Evolutionary conservation across 2,113 vertebrate species (phyloP), one percentile per base, ranked within the genome.

Genomic region (Paralichthys olivaceus): DNA sequence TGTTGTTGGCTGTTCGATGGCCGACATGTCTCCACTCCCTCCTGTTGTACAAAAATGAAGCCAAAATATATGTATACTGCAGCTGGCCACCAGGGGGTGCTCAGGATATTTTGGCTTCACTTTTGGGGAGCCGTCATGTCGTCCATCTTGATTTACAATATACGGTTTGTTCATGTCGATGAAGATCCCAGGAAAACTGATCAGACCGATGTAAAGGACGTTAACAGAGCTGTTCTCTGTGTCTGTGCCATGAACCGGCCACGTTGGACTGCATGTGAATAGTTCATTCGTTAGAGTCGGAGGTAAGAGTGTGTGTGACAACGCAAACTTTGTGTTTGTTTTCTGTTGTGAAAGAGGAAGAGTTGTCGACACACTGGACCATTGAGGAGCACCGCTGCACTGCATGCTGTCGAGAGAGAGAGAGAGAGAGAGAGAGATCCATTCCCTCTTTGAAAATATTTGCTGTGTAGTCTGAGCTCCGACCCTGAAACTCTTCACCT

Each of bases 381-480:
- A 45, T 53, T 7, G 23, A 60, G 53, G 67, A 65, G 68, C 62
- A 81, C 47, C 47, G 32, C 72, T 58, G 29, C 81, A 69, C 74
- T 79, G 84, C 87, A 86, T 82, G 81, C 78, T 73, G 67, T 78
- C 71, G n/a, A n/a, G n/a, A n/a, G n/a, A n/a, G n/a, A n/a, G n/a
- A n/a, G n/a, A n/a, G n/a, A n/a, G n/a, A n/a, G n/a, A n/a, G n/a
- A n/a, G n/a, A n/a, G n/a, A n/a, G n/a, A n/a, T n/a, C 20, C 26
- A 65, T 83, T 77, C 58, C 55, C 19, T 23, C 4, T 20, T 9
- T 49, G 65, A 75, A 70, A 69, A 67, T 37, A 29, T 62, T 26
- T 1, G 59, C 60, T 60, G 23, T 64, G 72, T 77, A 4, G 29
- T 61, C 13, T 45, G 40, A 78, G 75, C 54, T 82, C 68, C 17